Percentiles rank a stretch among this genome's conserved stretches.
These are phyloP conservation scores for Eonycteris spelaea DNA, from an alignment of 2,113 vertebrate species.

Conservation along the genomic window DNA sequence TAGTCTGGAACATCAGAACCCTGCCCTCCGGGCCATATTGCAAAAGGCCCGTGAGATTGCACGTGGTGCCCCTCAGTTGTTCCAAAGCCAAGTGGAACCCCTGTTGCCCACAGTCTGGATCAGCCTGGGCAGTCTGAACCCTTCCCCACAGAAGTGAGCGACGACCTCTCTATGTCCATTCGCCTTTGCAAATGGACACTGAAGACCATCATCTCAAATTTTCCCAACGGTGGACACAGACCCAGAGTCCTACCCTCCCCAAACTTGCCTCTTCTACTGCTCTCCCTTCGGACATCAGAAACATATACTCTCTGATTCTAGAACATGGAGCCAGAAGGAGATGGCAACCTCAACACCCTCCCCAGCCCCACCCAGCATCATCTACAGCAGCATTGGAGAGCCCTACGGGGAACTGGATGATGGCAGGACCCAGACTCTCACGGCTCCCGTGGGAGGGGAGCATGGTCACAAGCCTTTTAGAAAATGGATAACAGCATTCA, in stretches of 20 bases:
- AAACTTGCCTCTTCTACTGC: neutral
- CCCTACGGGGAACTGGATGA: accelerated
- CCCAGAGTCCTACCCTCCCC: neutral
- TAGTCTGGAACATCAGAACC: neutral
- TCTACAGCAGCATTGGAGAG: neutral
- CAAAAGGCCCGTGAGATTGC: neutral
- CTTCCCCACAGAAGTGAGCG: neutral
- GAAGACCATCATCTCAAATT: neutral
- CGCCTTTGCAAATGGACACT: neutral
- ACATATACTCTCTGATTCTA: neutral
- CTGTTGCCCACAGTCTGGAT: neutral
- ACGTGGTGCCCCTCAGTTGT: neutral
- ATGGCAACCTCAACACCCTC: neutral
- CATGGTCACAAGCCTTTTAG: slow-evolving; percentile 77
- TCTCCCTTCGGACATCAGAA: neutral
- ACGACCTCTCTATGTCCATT: neutral
- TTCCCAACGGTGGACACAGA: neutral
- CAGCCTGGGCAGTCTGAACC: neutral
- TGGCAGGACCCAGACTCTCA: neutral
- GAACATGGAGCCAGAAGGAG: neutral
- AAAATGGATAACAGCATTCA: slow-evolving; percentile 82
- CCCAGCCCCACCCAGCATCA: neutral
- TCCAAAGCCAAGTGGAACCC: neutral
- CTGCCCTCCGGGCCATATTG: neutral
- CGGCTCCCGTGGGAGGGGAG: neutral